These are phyloP conservation scores for Leptothorax acervorum DNA, from an alignment of 2,888 invertebrate genomes.

Conservation along the genomic window DNA sequence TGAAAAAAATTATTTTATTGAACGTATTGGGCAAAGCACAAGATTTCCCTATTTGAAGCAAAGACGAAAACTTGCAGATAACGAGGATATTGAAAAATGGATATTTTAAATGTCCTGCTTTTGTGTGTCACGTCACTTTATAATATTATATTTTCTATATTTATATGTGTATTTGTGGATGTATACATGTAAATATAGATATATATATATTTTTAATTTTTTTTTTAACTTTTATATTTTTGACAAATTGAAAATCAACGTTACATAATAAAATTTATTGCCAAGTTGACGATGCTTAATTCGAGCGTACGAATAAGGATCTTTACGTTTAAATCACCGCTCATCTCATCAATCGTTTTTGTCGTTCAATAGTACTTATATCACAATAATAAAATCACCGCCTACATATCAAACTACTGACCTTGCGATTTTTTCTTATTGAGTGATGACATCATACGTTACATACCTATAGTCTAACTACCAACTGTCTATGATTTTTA, in stretches of 20 bases:
- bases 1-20: neutral
- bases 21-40: neutral
- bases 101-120: neutral
- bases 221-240: neutral
- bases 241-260: neutral
- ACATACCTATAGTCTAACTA: neutral
- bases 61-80: neutral
- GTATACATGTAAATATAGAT: neutral
- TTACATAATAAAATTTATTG: neutral
- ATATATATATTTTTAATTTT: neutral
- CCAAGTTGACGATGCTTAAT: neutral
- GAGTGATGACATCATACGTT: constrained; percentile 51
- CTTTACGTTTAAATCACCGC: neutral
- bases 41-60: neutral
- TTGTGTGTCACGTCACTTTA: neutral
- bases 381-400: constrained; percentile 4
- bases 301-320: neutral
- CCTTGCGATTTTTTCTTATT: neutral
- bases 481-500: neutral
- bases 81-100: neutral
- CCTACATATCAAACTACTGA: neutral
- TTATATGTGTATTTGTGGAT: too few relatives aligned
- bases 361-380: neutral
- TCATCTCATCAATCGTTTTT: constrained; percentile 17
- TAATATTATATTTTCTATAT: neutral